Evolutionary conservation across 2,888 invertebrate species (phyloP), one percentile per base, ranked within the genome.

Genomic region (Plebejus anna): DNA sequence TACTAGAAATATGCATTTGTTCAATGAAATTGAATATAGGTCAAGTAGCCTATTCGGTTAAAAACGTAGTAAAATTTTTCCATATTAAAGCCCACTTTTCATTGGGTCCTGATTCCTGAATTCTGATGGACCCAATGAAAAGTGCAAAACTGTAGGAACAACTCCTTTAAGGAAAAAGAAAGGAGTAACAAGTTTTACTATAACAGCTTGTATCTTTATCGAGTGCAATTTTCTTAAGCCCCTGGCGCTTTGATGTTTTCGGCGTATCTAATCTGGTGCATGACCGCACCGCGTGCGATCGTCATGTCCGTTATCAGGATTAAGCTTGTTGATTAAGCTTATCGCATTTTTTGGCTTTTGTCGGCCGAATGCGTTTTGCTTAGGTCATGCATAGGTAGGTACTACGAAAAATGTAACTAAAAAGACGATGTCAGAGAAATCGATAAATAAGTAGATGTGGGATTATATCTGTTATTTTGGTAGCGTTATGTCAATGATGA

Each of bases 281-380:
- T 42, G 72, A 22, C 42, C 72, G 47, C 42, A 42, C 72, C 72
- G 47, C 72, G 72, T 72, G 72, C 47, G 13, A 47, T 72, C 7
- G 42, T 42, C 11, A 72, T 47, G 22, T 42, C 42, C 22, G 22
- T 72, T 72, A 72, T 72, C 72, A 22, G 36, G 66, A 66, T 66
- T 66, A 66, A 13, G 61, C 66, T 66, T 36, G 66, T 66, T 66
- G 66, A 66, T 66, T 32, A 3, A 11, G 55, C 32, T 66, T 66
- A 66, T 66, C 32, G 32, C 4, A 66, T 32, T 66, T 66, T 16
- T 66, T 32, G 11, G 13, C 66, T 5, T 28, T 66, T 66, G 61
- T 61, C 28, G 61, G 28, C 61, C 28, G 32, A 61, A 61, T 61
- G 66, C 66, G 32, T 32, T 32, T 32, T 66, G 11, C 32, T 32